Base-by-base conservation (phyloP, 2,797 vertebrate species). In the Serranus cabrilla region DNA sequence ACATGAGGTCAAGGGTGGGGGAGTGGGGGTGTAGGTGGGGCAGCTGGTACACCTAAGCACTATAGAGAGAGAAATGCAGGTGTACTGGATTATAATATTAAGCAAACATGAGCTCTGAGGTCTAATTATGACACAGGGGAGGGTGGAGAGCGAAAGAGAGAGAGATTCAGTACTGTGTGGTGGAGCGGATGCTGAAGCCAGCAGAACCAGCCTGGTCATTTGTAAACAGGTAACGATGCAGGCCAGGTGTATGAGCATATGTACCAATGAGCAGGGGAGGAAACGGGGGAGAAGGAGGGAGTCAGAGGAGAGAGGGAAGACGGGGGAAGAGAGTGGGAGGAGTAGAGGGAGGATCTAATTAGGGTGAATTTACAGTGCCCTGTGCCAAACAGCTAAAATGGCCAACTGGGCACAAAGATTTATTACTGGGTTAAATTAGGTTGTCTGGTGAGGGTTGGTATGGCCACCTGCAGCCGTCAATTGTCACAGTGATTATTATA, bases 121-220 rank as follows among this genome's bases (percentile, higher is more conserved):
- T 95, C 96, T 99, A 98, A 99, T 99, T 98, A 97, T 97, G 96
- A 97, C 97, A 97, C 95, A 93, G 94, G 97, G 97, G 97, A 98
- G 95, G 96, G 87, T 81, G 79, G 87, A 84, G 80, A 83, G 80
- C n/a, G 69, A 45, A 63, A 58, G 80, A 57, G 79, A 72, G 77
- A 84, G 86, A 91, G 84, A 88, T 77, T 85, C 89, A 90, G 86
- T 89, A 64, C 94, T 81, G 92, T 90, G 93, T 90, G 69, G 86
- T 70, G 56, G 77, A 93, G 96, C 92, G 96, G 96, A 95, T 98
- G 97, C 98, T 99, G 97, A 99, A 97, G 96, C 96, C 97, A 97
- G 98, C 97, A 98, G 96, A 98, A 98, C 97, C 96, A 91, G 94
- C 95, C 94, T 88, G 95, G 95, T 98, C 97, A 99, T 99, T 98